Evolutionary conservation across 2,888 invertebrate genomes (phyloP), one percentile per base, ranked within the genome.

Genomic region (Coleophora deauratella): DNA sequence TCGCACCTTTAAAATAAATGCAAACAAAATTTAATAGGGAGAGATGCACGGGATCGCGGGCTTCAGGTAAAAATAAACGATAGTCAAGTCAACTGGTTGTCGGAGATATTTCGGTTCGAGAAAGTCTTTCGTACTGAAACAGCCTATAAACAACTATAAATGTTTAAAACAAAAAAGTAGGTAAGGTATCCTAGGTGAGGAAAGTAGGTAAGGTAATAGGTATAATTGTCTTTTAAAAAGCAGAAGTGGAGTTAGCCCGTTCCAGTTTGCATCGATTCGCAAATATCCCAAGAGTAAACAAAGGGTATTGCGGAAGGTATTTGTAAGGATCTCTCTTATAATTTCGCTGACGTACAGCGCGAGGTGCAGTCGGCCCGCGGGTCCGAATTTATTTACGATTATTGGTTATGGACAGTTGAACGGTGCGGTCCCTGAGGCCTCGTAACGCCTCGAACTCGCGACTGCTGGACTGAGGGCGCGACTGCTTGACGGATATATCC

Each of bases 1-100:
- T 82, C 85, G 84, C 85, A 84, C 84, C 85, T 85, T 85, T 80
- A 84, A 85, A 85, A 85, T 84, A 84, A 85, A 85, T 84, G 85
- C 85, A 85, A 84, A 85, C 84, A 84, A 85, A 85, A 84, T 84
- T 82, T 85, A 85, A 85, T 85, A 85, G 85, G 84, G 84, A 84
- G 82, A 84, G 85, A 81, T 82, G 84, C 84, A 75, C 84, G 68
- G 82, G 79, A 79, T 75, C 74, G 81, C 81, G 70, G 61, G 61
- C 77, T 77, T 77, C 77, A 75, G 71, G 78, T 79, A 81, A 81
- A 85, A 84, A 84, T 82, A 85, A 85, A 85, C 68, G 74, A 81
- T 68, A 66, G 62, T 60, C 70, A 67, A 66, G 62, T 60, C 70
- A 67, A 64, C 70, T 77, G 75, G 75, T 80, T 78, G 68, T 67